Evolutionary conservation across 2,797 vertebrate genomes (phyloP), one percentile per base, ranked within the genome.

Genomic region (Synaphobranchus kaupii): DNA sequence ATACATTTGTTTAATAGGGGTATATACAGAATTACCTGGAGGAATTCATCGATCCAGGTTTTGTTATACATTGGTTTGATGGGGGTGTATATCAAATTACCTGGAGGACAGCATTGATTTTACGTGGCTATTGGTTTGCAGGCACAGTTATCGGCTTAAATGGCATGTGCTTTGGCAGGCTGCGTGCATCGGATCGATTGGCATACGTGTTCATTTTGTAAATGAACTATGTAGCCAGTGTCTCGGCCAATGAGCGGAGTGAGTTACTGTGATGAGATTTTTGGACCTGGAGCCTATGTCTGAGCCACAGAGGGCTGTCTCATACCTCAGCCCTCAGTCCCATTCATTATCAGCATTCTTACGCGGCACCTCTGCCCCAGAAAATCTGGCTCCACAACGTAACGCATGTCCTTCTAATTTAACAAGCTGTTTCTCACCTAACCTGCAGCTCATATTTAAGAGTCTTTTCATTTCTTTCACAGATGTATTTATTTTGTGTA

Each of bases 241-340:
- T 86, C 56, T 86, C 63, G 56, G 88, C n/a, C 73, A 50, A 87
- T 84, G n/a, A 2, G 1, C 88, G 71, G 88, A 2, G 25, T 50
- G 87, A 86, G 47, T 63, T 52, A 50, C 48, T 68, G 87, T 68
- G 88, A 78, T 86, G 87, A 86, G 86, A 52, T 58, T 22, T 13
- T 12, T 73, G 28, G 31, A 34, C 9, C 34, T 56, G 84, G 54
- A 52, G 80, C 89, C 87, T 92, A 88, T 76, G 83, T 86, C 34
- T n/a, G 47, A 76, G 73, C 84, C 84, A 83, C 85, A 90, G 90
- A 90, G 90, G 87, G 66, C 39, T 88, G 31, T 76, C 71, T 13
- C 71, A 76, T 39, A 34, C 71, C 71, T 17, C 34, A 76, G 31
- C 34, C 12, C 8, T 78, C 34, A 22, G 25, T 1, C 73, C 17